Conservation (phyloP, 23 tunicate species). For the Trididemnum clinides region DNA sequence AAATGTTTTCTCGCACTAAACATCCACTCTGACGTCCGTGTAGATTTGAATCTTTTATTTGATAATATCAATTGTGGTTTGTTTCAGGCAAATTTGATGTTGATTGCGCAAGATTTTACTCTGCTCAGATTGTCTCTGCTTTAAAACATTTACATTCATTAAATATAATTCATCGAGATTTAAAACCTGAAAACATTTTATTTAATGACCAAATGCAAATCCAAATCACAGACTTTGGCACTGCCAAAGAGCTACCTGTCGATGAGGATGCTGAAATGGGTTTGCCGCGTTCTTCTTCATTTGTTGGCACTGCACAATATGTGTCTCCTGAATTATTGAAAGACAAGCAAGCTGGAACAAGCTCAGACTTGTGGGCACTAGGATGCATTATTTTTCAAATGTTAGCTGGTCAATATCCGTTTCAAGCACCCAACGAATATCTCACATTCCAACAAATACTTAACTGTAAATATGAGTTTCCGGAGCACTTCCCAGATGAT, state of each 20-base stretch:
- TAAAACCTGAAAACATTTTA: slow-evolving; percentile 91
- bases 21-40: too few relatives aligned
- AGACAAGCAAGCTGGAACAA: slow-evolving; percentile 82
- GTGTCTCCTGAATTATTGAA: slow-evolving; percentile 94
- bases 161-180: slow-evolving; percentile 90
- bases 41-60: too few relatives aligned
- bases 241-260: slow-evolving; percentile 72
- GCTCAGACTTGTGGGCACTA: slow-evolving; percentile 95
- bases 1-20: too few relatives aligned
- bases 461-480: slow-evolving; percentile 71
- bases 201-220: slow-evolving; percentile 81
- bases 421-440: slow-evolving; percentile 91
- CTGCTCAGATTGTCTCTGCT: slow-evolving; percentile 85
- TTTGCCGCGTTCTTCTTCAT: slow-evolving; percentile 50
- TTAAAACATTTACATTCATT: slow-evolving; percentile 79
- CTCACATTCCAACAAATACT: slow-evolving; percentile 79
- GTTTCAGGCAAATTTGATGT: slow-evolving; percentile 78
- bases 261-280: slow-evolving; percentile 29
- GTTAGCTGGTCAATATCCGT: slow-evolving; percentile 86
- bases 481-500: slow-evolving; percentile 58
- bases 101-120: slow-evolving; percentile 74
- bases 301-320: slow-evolving; percentile 98
- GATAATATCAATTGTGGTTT: too few relatives aligned
- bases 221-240: slow-evolving; percentile 96
- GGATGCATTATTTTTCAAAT: slow-evolving; percentile 92